Evolutionary conservation across 53 echinoderm and acorn worm genomes (phyloP), one percentile per base, ranked within the genome.

Genomic region (Apostichopus leukothele): DNA sequence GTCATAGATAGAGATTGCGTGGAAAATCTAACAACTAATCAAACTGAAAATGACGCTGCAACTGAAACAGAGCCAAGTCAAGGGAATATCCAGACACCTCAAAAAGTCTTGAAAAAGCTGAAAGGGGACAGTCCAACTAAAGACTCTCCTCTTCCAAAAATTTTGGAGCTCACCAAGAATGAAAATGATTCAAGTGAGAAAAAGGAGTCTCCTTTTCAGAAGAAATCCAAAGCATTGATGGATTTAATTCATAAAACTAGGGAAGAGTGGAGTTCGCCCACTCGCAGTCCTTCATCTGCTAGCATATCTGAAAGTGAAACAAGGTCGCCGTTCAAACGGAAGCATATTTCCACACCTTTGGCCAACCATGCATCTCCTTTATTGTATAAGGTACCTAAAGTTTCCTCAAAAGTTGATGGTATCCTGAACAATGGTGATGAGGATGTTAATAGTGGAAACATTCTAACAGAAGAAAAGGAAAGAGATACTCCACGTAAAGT

Each of bases 201-300:
- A 25, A 21, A 67, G 63, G 85, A 85, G 85, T 85, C 85, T 16
- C 85, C 85, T 51, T 85, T 85, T 50, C 85, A 85, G 7, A 68
- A 63, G 67, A 85, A 85, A 23, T 16, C 22, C 19, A 85, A 50
- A 85, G 85, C 85, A 9, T 60, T 85, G 26, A 67, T 85, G 13
- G 67, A 66, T 20, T 60, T 85, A 5, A 63, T 85, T 18, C 66
- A 68, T 22, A 85, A 39, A 66, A 67, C 85, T 5, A 85, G 60
- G 67, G 85, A 85, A 18, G 85, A 85, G 26, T 85, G 66, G 85
- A 85, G 67, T 60, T 85, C 85, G 4, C 85, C 85, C 6, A 85
- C 85, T 60, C 85, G 21, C 6, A 85, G 85, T 67, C 85, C 85
- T 18, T 52, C 16, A 51, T 27, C 25, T 76, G 8, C 11, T 8